Conservation (phyloP, 2,113 vertebrate species). For the Fulica atra region DNA sequence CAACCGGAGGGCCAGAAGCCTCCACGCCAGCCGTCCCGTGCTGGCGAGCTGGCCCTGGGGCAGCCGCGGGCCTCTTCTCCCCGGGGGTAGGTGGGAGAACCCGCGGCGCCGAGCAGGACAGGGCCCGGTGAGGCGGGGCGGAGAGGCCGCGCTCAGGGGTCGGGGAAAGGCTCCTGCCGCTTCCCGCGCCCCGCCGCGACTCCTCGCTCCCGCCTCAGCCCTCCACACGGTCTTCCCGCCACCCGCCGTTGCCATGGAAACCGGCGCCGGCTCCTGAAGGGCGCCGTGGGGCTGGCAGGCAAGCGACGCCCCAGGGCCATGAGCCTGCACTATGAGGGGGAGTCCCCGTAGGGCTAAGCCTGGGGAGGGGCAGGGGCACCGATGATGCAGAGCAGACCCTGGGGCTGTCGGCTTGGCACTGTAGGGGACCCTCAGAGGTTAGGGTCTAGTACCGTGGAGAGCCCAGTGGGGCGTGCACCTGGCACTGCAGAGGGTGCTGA, state of each 20-base stretch:
- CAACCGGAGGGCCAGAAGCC: too few relatives aligned
- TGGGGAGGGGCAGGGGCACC: too few relatives aligned
- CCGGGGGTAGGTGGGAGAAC: not conserved
- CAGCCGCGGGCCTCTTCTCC: not conserved
- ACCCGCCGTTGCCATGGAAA: constrained; percentile 4
- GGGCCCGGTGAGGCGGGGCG: not conserved
- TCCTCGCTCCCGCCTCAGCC: not conserved
- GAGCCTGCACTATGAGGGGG: not conserved
- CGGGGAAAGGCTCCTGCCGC: not conserved
- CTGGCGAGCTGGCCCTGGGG: not conserved
- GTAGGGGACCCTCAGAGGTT: too few relatives aligned
- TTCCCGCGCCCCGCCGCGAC: not conserved
- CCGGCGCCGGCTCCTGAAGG: not conserved
- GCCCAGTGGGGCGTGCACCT: not conserved
- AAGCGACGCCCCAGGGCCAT: not conserved
- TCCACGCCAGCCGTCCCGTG: not conserved
- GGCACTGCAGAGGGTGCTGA: not conserved
- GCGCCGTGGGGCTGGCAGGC: not conserved
- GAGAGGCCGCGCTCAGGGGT: not conserved
- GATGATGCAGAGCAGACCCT: not conserved
- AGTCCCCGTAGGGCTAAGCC: too few relatives aligned
- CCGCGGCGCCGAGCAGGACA: not conserved
- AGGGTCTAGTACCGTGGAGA: not conserved
- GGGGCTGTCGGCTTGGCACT: not conserved
- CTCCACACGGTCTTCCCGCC: not conserved